These are phyloP conservation scores for Dissostichus mawsoni DNA, from an alignment of 2,113 vertebrate species.

Conservation along the genomic window DNA sequence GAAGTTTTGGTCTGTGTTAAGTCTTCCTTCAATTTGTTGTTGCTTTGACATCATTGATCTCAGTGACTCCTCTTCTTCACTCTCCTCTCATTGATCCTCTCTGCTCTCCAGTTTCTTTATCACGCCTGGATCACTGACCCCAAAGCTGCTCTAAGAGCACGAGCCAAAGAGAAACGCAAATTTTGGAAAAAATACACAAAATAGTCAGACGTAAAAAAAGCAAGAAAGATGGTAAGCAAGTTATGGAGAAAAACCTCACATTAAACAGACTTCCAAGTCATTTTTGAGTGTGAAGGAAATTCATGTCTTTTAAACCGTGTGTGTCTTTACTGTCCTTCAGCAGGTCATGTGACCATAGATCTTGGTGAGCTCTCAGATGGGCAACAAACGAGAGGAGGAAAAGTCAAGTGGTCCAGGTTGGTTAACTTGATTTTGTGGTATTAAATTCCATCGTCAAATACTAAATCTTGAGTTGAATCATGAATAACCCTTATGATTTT, in stretches of 20 bases:
- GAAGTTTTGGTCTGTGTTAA: not conserved
- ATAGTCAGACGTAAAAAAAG: slow-evolving; percentile 78
- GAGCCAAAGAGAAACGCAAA: slow-evolving; percentile 88
- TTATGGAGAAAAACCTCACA: not conserved
- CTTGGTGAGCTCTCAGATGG: slow-evolving; percentile 78
- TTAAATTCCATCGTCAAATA: not conserved
- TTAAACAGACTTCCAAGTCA: not conserved
- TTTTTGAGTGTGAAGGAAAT: not conserved
- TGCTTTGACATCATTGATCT: not conserved
- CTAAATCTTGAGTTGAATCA: too few species aligned
- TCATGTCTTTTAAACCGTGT: not conserved
- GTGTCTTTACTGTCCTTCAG: slow-evolving; percentile 12
- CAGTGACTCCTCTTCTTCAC: not conserved
- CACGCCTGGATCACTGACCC: slow-evolving; percentile 98
- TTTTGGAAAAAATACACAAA: slow-evolving; percentile 86
- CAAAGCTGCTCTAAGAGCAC: slow-evolving; percentile 92
- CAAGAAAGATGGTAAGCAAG: slow-evolving; percentile 86
- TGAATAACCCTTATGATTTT: too few species aligned
- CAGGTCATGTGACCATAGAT: slow-evolving; percentile 81
- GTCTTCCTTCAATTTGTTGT: not conserved
- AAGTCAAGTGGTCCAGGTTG: slow-evolving; percentile 76
- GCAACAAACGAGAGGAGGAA: slow-evolving; percentile 67
- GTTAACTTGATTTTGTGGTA: slow-evolving; percentile 16
- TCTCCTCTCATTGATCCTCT: slow-evolving; percentile 1
- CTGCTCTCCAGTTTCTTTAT: slow-evolving; percentile 92